Evolutionary conservation across 2,797 vertebrate species (phyloP).

Genomic region (Harpagifer antarcticus): DNA sequence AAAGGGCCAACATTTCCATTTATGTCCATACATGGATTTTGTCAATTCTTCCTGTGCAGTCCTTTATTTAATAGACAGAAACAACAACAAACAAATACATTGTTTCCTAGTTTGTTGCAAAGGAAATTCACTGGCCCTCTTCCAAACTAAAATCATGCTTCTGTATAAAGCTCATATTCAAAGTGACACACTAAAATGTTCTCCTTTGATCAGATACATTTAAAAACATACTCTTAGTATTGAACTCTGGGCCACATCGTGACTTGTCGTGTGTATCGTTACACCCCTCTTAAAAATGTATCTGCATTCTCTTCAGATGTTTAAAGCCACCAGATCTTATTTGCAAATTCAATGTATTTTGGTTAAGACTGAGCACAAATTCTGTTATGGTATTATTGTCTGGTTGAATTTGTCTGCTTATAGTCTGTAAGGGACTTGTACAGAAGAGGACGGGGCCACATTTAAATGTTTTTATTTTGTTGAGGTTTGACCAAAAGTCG

Average conservation of each 20-base stretch:
- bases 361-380: not conserved
- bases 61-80: not conserved
- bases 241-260: not conserved
- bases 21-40: not conserved
- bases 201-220: not conserved
- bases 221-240: not conserved
- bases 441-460: too few relatives aligned
- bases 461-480: too few relatives aligned
- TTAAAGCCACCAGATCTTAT: not conserved
- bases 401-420: not conserved
- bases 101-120: not conserved
- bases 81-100: not conserved
- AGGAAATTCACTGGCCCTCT: not conserved
- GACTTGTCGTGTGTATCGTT: too few relatives aligned
- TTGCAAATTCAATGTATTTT: not conserved
- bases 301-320: not conserved
- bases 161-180: not conserved
- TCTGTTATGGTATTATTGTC: not conserved
- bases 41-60: not conserved
- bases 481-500: too few relatives aligned
- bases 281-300: too few relatives aligned
- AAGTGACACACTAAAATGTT: not conserved
- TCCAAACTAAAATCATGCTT: not conserved
- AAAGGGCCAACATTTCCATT: not conserved
- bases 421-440: not conserved